Evolutionary conservation across 1,140 invertebrate species (phyloP).

Genomic region (Drosophila repleta): DNA sequence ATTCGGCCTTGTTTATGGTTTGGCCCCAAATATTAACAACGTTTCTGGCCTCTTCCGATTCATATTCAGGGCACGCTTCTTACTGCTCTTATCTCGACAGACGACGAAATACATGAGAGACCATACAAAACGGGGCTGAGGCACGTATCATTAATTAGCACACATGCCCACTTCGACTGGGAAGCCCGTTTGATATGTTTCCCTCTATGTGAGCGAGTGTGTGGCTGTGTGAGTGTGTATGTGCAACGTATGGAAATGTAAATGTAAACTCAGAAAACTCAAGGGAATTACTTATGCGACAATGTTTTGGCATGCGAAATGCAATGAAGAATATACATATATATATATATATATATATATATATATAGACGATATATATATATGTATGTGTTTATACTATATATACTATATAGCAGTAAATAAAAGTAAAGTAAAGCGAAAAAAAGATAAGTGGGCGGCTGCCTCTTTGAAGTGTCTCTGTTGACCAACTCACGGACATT

Average conservation of each 20-base stretch:
- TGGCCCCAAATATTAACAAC: conserved; percentile 50
- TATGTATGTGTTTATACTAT: no score
- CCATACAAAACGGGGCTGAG: conserved; percentile 29
- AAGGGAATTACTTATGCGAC: conserved; percentile 25
- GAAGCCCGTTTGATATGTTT: conserved; percentile 16
- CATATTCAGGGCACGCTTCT: conserved; percentile 67
- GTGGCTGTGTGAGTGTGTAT: conserved; percentile 1
- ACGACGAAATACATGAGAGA: conserved; percentile 24
- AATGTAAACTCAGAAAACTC: conserved; percentile 35
- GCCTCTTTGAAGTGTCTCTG: conserved; percentile 28
- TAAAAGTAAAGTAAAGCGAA: neutral
- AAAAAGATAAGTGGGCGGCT: conserved; percentile 25
- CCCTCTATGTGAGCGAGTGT: neutral
- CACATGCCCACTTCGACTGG: conserved; percentile 37
- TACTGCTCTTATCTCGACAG: conserved; percentile 55
- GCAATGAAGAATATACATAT: conserved; percentile 9
- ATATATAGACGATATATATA: neutral
- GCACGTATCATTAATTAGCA: conserved; percentile 78
- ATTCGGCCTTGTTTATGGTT: conserved; percentile 43
- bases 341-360: no score
- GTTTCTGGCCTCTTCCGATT: conserved; percentile 36
- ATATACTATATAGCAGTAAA: conserved; percentile 8
- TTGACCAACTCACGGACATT: conserved; percentile 26
- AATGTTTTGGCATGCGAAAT: conserved; percentile 34
- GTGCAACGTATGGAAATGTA: conserved; percentile 12